Percentiles rank a stretch among this genome's conserved stretches.
Evolutionary conservation across 1,140 invertebrate species (phyloP).

Genomic region (Subanguina moxae): DNA sequence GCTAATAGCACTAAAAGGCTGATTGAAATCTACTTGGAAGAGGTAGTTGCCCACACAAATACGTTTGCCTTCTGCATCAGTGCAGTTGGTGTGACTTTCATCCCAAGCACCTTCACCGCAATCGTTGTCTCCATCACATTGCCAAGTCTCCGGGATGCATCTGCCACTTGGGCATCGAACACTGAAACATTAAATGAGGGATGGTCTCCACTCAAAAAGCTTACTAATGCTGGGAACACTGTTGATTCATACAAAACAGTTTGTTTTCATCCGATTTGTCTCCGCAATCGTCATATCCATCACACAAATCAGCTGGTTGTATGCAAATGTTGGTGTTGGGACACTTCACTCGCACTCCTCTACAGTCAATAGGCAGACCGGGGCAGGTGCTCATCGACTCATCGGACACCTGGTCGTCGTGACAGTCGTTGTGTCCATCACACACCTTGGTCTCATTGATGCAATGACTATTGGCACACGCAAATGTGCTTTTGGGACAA

Average conservation of each 20-base stretch:
- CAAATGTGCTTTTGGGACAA: slow-evolving; percentile 85
- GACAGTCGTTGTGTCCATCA: slow-evolving; percentile 59
- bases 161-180: slow-evolving; percentile 57
- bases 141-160: slow-evolving; percentile 59
- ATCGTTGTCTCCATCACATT: slow-evolving; percentile 60
- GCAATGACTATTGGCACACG: slow-evolving; percentile 77
- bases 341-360: slow-evolving; percentile 54
- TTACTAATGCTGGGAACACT: slow-evolving; percentile 52
- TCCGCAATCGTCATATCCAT: slow-evolving; percentile 51
- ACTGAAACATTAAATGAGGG: slow-evolving; percentile 32
- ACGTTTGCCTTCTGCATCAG: slow-evolving; percentile 48
- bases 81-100: slow-evolving; percentile 59
- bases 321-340: slow-evolving; percentile 59
- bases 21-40: slow-evolving; percentile 30
- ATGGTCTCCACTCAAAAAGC: slow-evolving; percentile 1
- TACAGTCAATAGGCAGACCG: slow-evolving; percentile 57
- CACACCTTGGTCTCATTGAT: slow-evolving; percentile 58
- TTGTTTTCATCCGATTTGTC: slow-evolving; percentile 55
- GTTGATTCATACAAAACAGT: slow-evolving; percentile 56
- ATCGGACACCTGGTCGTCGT: slow-evolving; percentile 55
- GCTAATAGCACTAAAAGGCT: slow-evolving; percentile 6
- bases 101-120: slow-evolving; percentile 62
- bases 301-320: slow-evolving; percentile 53
- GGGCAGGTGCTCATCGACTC: slow-evolving; percentile 52
- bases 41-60: slow-evolving; percentile 57